A percentile compares a stretch with the other conserved stretches of the same genome.
Conservation (phyloP, 2,797 vertebrate genomes). For the Rhinichthys osculus region DNA sequence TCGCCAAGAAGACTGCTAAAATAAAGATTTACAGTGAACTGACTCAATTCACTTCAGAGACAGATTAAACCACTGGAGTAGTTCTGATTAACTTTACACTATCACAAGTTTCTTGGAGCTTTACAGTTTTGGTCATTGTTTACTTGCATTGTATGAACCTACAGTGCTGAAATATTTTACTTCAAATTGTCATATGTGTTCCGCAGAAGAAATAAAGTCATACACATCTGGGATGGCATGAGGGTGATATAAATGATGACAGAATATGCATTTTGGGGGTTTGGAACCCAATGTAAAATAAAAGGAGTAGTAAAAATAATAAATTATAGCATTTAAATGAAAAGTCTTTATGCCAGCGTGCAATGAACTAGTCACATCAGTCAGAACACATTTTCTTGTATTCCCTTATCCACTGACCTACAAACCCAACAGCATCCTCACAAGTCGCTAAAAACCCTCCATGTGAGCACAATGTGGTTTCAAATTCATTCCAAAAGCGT, state of each 20-base stretch:
- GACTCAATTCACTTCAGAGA: not conserved
- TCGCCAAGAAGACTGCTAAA: not conserved
- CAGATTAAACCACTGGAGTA: not conserved
- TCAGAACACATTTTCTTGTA: conserved; percentile 43
- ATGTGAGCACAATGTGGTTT: not conserved
- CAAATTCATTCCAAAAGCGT: not conserved
- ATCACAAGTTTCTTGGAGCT: not conserved
- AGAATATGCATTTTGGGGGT: not conserved
- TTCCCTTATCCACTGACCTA: conserved; percentile 65
- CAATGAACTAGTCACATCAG: conserved; percentile 36
- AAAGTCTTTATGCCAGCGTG: not conserved
- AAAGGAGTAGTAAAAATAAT: not conserved
- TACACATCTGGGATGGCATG: not conserved
- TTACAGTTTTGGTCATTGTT: not conserved
- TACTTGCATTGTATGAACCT: not conserved
- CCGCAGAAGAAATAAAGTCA: not conserved
- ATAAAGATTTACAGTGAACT: not conserved
- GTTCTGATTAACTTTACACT: not conserved
- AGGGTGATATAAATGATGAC: not conserved
- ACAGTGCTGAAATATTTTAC: not conserved
- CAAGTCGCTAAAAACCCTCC: not conserved
- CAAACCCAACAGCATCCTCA: conserved; percentile 58
- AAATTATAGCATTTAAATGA: not conserved
- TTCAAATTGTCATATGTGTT: not conserved
- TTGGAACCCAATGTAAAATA: not conserved